Percentiles rank a stretch among this genome's conserved stretches.
These are phyloP conservation scores for Carettochelys insculpta DNA, from an alignment of 2,113 vertebrate species.

Conservation along the genomic window DNA sequence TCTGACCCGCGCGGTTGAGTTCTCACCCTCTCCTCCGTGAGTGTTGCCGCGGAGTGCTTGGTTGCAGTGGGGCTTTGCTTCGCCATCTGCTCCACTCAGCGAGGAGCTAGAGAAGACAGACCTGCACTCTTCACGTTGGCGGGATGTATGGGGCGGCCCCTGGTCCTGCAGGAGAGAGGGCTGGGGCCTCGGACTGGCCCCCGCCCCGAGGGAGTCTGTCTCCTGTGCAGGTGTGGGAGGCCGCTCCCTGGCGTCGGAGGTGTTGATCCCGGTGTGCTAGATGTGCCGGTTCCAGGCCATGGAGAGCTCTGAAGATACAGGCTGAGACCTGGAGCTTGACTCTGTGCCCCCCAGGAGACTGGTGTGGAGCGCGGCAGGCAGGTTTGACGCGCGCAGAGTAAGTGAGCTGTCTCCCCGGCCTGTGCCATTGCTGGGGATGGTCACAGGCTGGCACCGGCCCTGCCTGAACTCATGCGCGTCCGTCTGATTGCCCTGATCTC, in stretches of 20 bases:
- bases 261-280: no score
- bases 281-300: neutral
- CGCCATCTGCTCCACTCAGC: neutral
- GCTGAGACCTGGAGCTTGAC: neutral
- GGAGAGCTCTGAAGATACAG: neutral
- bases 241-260: no score
- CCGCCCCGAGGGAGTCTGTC: neutral
- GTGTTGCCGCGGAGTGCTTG: neutral
- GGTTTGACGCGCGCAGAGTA: neutral
- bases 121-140: neutral
- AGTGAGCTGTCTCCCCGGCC: no score
- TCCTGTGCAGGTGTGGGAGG: no score
- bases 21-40: neutral
- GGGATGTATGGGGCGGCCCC: neutral
- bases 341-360: neutral
- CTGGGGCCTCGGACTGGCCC: neutral
- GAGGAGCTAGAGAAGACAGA: neutral
- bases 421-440: neutral
- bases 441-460: neutral
- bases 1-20: neutral
- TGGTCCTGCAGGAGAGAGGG: neutral
- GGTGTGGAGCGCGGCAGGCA: neutral
- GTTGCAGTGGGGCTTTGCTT: neutral
- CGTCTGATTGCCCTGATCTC: neutral
- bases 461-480: neutral